These are phyloP conservation scores for Lacanobia wlatinum DNA, from an alignment of 2,888 invertebrate species.

Conservation along the genomic window DNA sequence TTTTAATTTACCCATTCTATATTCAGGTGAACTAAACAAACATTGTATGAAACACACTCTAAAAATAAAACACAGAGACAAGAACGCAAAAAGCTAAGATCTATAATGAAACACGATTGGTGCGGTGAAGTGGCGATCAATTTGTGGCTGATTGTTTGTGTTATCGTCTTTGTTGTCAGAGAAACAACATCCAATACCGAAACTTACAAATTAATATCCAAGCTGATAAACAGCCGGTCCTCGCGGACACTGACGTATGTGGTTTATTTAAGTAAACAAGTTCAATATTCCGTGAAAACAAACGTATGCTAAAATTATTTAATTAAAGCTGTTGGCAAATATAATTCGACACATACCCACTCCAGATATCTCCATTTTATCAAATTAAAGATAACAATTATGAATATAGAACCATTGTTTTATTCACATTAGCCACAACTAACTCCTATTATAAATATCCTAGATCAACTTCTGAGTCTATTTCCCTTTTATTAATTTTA, in stretches of 20 bases:
- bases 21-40: slow-evolving; percentile 25
- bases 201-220: slow-evolving; percentile 42
- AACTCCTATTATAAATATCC: slow-evolving; percentile 28
- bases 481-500: slow-evolving; percentile 33
- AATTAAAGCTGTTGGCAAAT: slow-evolving; percentile 59
- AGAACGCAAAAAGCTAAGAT: slow-evolving; percentile 49
- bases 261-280: slow-evolving; percentile 37
- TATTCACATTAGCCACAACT: slow-evolving; percentile 29
- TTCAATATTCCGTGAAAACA: slow-evolving; percentile 15
- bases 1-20: slow-evolving; percentile 52
- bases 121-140: slow-evolving; percentile 47
- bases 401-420: slow-evolving; percentile 47
- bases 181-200: slow-evolving; percentile 66
- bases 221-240: slow-evolving; percentile 39
- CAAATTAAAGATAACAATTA: slow-evolving; percentile 43
- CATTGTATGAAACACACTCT: slow-evolving; percentile 18
- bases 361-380: slow-evolving; percentile 85
- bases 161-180: slow-evolving; percentile 82
- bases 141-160: slow-evolving; percentile 66
- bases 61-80: slow-evolving; percentile 58
- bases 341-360: slow-evolving; percentile 76
- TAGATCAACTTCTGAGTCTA: slow-evolving; percentile 36
- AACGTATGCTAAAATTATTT: slow-evolving; percentile 44
- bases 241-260: slow-evolving; percentile 14
- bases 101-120: slow-evolving; percentile 57